Percentiles rank a stretch among this genome's conserved stretches.
Conservation (phyloP, 2,888 invertebrate genomes). For the Brassicogethes aeneus region DNA sequence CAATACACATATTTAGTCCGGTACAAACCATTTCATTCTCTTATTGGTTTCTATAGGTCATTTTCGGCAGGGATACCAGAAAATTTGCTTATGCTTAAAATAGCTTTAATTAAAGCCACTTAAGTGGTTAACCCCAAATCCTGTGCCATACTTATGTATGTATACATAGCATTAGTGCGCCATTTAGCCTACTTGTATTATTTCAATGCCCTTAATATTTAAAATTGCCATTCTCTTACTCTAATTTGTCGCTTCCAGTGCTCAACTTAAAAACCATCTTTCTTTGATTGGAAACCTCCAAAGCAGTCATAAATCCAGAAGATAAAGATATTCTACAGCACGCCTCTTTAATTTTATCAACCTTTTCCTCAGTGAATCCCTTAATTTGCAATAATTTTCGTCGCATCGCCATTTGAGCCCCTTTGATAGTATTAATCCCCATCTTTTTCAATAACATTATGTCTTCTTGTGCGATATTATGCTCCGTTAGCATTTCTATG, state of each 20-base stretch:
- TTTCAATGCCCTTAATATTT: too few species aligned
- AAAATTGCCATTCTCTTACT: slow-evolving; percentile 61
- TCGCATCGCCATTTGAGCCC: slow-evolving; percentile 70
- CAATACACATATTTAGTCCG: too few species aligned
- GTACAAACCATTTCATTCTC: too few species aligned
- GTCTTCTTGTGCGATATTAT: slow-evolving; percentile 61
- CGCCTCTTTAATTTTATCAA: slow-evolving; percentile 72
- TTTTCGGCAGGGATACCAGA: too few species aligned
- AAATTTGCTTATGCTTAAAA: too few species aligned
- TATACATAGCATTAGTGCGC: too few species aligned
- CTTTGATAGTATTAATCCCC: slow-evolving; percentile 75
- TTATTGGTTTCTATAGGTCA: too few species aligned
- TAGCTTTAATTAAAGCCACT: too few species aligned
- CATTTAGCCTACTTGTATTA: too few species aligned
- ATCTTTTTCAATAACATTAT: slow-evolving; percentile 66
- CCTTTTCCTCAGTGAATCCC: slow-evolving; percentile 69
- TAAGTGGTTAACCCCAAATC: too few species aligned
- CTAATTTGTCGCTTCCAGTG: slow-evolving; percentile 58
- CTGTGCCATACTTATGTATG: too few species aligned
- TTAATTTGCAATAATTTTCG: slow-evolving; percentile 63
- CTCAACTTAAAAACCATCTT: slow-evolving; percentile 63
- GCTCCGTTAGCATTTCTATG: slow-evolving; percentile 55
- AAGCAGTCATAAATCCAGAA: slow-evolving; percentile 62
- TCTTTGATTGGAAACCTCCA: slow-evolving; percentile 63
- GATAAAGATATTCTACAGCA: slow-evolving; percentile 54